These are phyloP conservation scores for Leptoclinus maculatus DNA, from an alignment of 2,797 vertebrate species.

Conservation along the genomic window DNA sequence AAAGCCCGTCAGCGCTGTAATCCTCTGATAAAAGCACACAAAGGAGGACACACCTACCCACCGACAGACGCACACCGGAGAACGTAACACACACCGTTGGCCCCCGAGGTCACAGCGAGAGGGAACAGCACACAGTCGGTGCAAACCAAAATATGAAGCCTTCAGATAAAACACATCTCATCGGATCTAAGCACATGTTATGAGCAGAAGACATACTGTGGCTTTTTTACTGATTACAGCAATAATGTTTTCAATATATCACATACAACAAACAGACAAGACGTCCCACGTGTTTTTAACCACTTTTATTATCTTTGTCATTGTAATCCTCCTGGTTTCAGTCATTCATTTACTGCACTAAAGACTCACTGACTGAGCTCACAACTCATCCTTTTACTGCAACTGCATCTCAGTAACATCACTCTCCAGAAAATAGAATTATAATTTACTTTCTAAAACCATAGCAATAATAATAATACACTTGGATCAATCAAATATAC, in stretches of 20 bases:
- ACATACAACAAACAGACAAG: background rate
- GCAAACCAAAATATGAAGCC: background rate
- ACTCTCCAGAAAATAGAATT: constrained; percentile 73
- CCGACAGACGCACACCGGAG: constrained; percentile 64
- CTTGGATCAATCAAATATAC: constrained; percentile 68
- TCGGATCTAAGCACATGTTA: background rate
- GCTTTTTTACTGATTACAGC: background rate
- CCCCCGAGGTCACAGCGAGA: constrained; percentile 45
- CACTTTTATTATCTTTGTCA: constrained; percentile 57
- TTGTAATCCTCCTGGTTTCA: constrained; percentile 37
- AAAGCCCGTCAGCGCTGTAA: constrained; percentile 60
- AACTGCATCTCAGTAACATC: constrained; percentile 46
- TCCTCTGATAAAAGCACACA: constrained; percentile 53
- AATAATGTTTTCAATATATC: background rate
- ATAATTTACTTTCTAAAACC: constrained; percentile 76
- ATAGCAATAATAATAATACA: constrained; percentile 59
- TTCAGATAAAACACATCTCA: background rate
- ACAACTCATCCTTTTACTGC: constrained; percentile 24
- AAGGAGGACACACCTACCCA: constrained; percentile 28
- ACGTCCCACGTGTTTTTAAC: constrained; percentile 5
- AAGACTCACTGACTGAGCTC: constrained; percentile 33
- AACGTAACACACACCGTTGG: constrained; percentile 63
- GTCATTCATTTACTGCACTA: constrained; percentile 58
- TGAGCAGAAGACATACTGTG: background rate
- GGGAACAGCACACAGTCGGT: constrained; percentile 26